These are phyloP conservation scores for Mythimna impura DNA, from an alignment of 2,888 invertebrate species.

Conservation along the genomic window DNA sequence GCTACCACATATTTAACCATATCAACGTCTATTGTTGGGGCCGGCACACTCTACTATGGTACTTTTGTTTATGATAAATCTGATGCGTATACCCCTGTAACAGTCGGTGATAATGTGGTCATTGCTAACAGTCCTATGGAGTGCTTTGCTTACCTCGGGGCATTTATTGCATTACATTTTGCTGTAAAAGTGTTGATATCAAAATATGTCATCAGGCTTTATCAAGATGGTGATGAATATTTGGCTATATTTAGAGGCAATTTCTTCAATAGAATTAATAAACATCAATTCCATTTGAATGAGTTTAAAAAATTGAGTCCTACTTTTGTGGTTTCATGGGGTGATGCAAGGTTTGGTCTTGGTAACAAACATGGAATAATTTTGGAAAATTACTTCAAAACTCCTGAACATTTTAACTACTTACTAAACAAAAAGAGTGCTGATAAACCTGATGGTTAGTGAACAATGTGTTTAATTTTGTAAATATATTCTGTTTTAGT, in stretches of 20 bases:
- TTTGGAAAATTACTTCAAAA: slow-evolving; percentile 84
- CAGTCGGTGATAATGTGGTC: slow-evolving; percentile 79
- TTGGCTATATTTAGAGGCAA: slow-evolving; percentile 83
- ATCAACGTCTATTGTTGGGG: slow-evolving; percentile 73
- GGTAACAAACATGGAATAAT: slow-evolving; percentile 84
- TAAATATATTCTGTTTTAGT: slow-evolving; percentile 11
- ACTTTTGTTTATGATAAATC: slow-evolving; percentile 75
- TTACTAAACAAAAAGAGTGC: slow-evolving; percentile 76
- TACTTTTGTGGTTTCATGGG: slow-evolving; percentile 80
- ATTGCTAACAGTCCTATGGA: slow-evolving; percentile 83
- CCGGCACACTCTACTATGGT: slow-evolving; percentile 77
- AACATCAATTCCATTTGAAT: slow-evolving; percentile 81
- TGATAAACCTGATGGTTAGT: slow-evolving; percentile 55
- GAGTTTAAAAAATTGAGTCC: slow-evolving; percentile 82
- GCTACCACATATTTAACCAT: slow-evolving; percentile 78
- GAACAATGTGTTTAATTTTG: slow-evolving; percentile 10
- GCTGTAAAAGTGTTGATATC: slow-evolving; percentile 81
- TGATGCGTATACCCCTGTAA: slow-evolving; percentile 77
- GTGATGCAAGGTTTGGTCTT: slow-evolving; percentile 81
- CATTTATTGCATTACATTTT: slow-evolving; percentile 79
- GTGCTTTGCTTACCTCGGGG: slow-evolving; percentile 79
- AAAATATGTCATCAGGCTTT: slow-evolving; percentile 83
- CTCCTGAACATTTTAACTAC: slow-evolving; percentile 83
- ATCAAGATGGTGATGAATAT: slow-evolving; percentile 85
- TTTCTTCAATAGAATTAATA: slow-evolving; percentile 75